A percentile compares a stretch with the other conserved stretches of the same genome.
Conservation (phyloP, 1,140 invertebrate genomes). For the Thalassaphorura encarpata region DNA sequence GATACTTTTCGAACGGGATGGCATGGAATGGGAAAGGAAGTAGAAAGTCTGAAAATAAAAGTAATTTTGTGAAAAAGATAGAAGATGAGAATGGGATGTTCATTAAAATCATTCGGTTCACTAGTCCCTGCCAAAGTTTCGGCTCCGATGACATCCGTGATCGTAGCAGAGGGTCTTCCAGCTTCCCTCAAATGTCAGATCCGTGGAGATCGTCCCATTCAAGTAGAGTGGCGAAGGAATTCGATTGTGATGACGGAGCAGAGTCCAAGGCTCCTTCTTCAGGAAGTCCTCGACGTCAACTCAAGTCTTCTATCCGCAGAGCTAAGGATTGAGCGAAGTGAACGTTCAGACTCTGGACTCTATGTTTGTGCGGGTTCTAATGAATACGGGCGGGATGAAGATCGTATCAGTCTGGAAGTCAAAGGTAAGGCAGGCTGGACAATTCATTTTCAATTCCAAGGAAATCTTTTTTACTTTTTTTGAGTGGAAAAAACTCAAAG, state of each 20-base stretch:
- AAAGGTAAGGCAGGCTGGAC: constrained; percentile 27
- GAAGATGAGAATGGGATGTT: constrained; percentile 1
- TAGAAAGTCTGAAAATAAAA: not conserved
- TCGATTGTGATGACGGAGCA: constrained; percentile 2
- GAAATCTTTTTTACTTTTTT: too few relatives aligned
- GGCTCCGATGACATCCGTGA: constrained; percentile 18
- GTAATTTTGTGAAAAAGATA: not conserved
- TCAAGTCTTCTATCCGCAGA: constrained; percentile 13
- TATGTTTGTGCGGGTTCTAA: constrained; percentile 32
- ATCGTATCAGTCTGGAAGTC: constrained; percentile 30
- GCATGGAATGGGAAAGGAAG: not conserved
- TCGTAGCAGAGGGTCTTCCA: constrained; percentile 27
- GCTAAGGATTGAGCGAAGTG: constrained; percentile 18
- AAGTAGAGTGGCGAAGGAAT: constrained; percentile 23
- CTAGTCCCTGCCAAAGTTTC: constrained; percentile 29
- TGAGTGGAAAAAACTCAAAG: not conserved
- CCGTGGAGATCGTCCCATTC: constrained; percentile 23
- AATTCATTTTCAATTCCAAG: too few relatives aligned
- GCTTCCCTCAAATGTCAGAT: constrained; percentile 22
- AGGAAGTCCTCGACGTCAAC: constrained; percentile 15
- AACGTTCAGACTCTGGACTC: constrained; percentile 19
- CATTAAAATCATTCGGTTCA: constrained; percentile 20
- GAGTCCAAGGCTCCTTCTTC: constrained; percentile 1
- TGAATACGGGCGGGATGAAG: constrained; percentile 30
- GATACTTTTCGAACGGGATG: too few relatives aligned